Percentiles rank a stretch among this genome's conserved stretches.
Conservation (phyloP, 2,888 invertebrate species). For the Alviniconcha strummeri region DNA sequence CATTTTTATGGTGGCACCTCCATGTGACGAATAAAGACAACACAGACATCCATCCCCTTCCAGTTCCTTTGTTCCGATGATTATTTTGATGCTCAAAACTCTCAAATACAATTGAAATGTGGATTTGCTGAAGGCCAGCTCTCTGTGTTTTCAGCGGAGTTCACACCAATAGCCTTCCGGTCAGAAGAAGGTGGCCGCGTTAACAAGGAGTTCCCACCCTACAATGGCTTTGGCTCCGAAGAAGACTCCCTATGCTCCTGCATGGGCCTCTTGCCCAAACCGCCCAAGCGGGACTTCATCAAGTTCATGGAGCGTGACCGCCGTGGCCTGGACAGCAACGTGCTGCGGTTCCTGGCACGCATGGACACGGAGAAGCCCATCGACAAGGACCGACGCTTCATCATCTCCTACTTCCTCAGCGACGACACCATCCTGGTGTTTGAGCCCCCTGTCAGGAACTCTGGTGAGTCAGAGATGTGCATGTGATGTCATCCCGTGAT, state of each 20-base stretch:
- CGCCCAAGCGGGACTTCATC: constrained; percentile 85
- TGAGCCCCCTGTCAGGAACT: constrained; percentile 73
- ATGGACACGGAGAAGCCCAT: constrained; percentile 81
- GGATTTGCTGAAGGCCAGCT: no score
- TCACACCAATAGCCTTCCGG: constrained; percentile 77
- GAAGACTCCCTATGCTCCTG: constrained; percentile 94
- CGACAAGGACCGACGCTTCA: constrained; percentile 71
- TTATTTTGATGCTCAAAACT: no score
- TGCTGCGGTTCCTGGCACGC: constrained; percentile 86
- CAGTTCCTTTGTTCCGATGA: no score
- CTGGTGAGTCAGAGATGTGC: constrained; percentile 59
- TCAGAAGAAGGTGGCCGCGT: constrained; percentile 36
- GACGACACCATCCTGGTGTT: constrained; percentile 73
- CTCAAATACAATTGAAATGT: no score
- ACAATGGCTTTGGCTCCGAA: constrained; percentile 92
- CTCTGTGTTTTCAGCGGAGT: constrained; percentile 73
- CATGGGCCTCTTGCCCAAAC: constrained; percentile 85
- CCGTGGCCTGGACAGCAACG: constrained; percentile 83
- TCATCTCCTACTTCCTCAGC: constrained; percentile 73
- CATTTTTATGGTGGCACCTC: no score
- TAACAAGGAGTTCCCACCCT: constrained; percentile 81
- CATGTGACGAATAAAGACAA: no score
- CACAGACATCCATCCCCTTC: no score
- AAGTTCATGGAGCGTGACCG: constrained; percentile 87
- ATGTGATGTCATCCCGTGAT: no score